Evolutionary conservation across 2,113 vertebrate genomes (phyloP).

Genomic region (Tricholaema leucomelas): DNA sequence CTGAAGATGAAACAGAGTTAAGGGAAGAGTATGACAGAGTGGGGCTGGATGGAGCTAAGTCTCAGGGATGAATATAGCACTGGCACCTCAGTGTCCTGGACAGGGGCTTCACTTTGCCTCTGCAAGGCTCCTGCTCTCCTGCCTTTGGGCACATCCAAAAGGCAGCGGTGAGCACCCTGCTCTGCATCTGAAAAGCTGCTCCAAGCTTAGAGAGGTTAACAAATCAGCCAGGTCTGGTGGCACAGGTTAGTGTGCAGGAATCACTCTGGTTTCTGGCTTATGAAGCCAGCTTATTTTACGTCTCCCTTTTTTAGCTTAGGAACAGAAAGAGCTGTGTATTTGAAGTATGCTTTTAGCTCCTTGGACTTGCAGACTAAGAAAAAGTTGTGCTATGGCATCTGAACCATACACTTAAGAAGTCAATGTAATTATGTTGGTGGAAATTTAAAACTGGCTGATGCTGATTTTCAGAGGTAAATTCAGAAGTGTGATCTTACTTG

Average conservation of each 20-base stretch:
- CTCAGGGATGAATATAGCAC: neutral
- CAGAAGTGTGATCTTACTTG: neutral
- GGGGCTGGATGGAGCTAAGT: neutral
- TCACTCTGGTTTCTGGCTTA: neutral
- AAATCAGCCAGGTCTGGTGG: neutral
- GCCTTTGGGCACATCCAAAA: fast-evolving
- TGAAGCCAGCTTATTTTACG: neutral
- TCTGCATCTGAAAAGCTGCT: neutral
- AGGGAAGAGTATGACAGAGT: neutral
- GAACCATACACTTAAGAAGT: neutral
- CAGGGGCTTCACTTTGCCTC: neutral
- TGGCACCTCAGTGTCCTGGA: neutral
- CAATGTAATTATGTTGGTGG: neutral
- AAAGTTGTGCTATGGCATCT: neutral
- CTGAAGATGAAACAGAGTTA: neutral
- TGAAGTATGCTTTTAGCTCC: neutral
- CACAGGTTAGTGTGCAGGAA: neutral
- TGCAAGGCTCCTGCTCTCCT: fast-evolving
- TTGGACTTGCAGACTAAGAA: neutral
- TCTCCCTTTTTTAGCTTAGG: neutral
- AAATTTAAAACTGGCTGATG: neutral
- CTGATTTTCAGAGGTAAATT: neutral
- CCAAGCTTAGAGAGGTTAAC: neutral
- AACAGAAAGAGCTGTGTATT: neutral
- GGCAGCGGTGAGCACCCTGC: fast-evolving